Evolutionary conservation across 2,888 invertebrate species (phyloP), one percentile per base, ranked within the genome.

Genomic region (Imbricaverruca yamaguchii): DNA sequence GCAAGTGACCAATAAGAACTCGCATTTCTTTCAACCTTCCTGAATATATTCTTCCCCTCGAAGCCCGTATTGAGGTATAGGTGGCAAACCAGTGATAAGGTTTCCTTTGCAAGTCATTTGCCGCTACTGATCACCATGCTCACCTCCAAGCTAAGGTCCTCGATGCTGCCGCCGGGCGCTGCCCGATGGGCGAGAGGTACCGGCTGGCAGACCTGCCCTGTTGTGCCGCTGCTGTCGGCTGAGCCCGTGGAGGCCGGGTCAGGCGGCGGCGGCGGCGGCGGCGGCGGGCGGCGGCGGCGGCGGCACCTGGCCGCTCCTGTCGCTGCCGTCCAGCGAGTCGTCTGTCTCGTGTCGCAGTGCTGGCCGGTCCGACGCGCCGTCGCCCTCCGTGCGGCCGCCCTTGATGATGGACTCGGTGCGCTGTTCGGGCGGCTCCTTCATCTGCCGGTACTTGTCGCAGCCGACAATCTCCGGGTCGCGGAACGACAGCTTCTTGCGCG

Each of bases 401-500:
- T 53, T 74, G 53, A 53, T 74, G 53, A 74, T 53, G 74, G 74
- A 53, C 74, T 53, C 53, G 65, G 65, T 23, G 23, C 23, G n/a
- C 65, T 13, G 65, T 18, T 53, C 74, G 18, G 53, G 6, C 7
- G 7, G 53, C 53, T 74, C 74, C 8, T 18, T 15, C 53, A 74
- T 18, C 53, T 74, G 74, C 18, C 74, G 74, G 53, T 74, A 74
- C 83, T 81, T 82, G 25, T 82, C 79, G n/a, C 81, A 87, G 39
- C 89, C 88, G 83, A 91, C 89, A 80, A 93, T 92, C 88, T 93
- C 93, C 7, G 95, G 95, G 85, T 95, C 94, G 83, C 94, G 91
- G 87, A 95, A 95, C 13, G 94, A 95, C 18, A 95, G 88, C 87
- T 95, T 95, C 87, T 95, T 95, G 81, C 94, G 89, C 0, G 94